Conservation (phyloP, 2,113 vertebrate species). For the Probosciger aterrimus region DNA sequence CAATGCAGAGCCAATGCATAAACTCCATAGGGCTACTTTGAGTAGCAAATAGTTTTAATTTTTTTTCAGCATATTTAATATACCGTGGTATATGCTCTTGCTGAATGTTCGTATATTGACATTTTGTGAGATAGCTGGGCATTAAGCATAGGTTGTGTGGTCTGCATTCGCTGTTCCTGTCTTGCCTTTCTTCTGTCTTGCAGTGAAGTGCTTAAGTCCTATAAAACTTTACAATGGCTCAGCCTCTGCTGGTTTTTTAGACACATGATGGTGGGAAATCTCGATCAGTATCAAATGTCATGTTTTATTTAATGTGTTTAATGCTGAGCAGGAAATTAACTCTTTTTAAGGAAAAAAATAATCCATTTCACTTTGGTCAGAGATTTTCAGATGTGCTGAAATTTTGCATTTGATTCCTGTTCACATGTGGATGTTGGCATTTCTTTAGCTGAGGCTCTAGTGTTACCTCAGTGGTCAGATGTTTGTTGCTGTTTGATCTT, state of each 20-base stretch:
- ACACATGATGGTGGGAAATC: background rate
- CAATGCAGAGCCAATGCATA: background rate
- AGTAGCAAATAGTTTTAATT: background rate
- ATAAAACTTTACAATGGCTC: background rate
- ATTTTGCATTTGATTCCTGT: background rate
- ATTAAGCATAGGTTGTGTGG: background rate
- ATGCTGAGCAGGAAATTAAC: constrained; percentile 1
- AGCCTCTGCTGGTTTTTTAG: background rate
- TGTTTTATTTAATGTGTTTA: background rate
- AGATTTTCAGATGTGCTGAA: background rate
- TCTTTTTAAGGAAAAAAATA: background rate
- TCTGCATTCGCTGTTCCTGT: background rate
- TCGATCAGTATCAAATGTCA: background rate
- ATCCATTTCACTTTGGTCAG: background rate
- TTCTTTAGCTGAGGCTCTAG: background rate
- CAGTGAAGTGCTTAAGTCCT: background rate
- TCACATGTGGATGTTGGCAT: background rate
- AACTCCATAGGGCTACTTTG: background rate
- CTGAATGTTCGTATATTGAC: background rate
- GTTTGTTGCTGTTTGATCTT: background rate
- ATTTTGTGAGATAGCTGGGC: background rate
- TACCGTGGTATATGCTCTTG: background rate
- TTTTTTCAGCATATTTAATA: background rate
- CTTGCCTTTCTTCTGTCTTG: background rate
- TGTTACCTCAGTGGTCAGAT: background rate